Evolutionary conservation across 1,140 invertebrate species (phyloP), one percentile per base, ranked within the genome.

Genomic region (Ips typographus): DNA sequence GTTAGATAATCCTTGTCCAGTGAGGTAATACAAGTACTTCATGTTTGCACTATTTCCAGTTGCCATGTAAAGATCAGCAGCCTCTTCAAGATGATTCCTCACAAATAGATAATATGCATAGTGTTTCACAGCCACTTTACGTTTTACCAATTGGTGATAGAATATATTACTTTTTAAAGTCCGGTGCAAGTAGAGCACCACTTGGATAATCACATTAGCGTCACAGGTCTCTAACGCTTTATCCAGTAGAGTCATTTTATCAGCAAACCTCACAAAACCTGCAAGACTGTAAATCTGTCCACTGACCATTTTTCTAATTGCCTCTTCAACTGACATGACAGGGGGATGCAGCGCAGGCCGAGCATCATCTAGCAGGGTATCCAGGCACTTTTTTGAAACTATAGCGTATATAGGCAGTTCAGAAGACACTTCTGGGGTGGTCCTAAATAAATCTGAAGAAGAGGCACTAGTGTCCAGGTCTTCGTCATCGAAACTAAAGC

Each of bases 401-500:
- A 78, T 61, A 4, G 74, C 72, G 73, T 77, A 66, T 8, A 77
- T 76, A 39, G 74, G 72, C 49, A 78, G 39, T 40, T 70, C 52
- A 41, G 59, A 70, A 53, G 39, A 74, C 44, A 74, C 65, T 40
- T 73, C 71, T 5, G 62, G 8, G 42, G 52, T 39, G 6, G 63
- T 65, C 38, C 38, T 55, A 65, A 77, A 78, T 49, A 39, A 44
- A 36, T 22, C 2, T 43, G 6, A 7, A 56, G 3, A 6, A 2
- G 37, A 40, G 39, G 56, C 3, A 39, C 41, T 38, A 36, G 51
- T 6, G 56, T 60, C 55, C 68, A 71, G 71, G 61, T 72, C 73
- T n/a, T 79, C 76, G 41, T 77, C 76, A 60, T 79, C 77, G 70
- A 79, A 78, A 65, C 75, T 77, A 53, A 77, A 77, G 53, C 71